Base-by-base conservation (phyloP, 2,797 vertebrate species). In the Pteropus rufus region DNA sequence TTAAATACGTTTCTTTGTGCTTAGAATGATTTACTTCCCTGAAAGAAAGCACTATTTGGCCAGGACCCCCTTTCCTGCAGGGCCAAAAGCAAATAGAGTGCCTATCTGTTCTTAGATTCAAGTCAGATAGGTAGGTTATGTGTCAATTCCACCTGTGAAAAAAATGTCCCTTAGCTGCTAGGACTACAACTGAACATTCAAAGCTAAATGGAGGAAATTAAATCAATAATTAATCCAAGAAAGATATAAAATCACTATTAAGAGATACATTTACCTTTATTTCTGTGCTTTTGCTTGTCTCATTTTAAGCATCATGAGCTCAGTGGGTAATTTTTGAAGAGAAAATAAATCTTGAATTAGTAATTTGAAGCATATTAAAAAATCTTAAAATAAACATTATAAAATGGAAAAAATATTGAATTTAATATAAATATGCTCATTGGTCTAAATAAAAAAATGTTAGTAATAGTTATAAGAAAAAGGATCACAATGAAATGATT, bases 401-500 rank as follows among this genome's bases (percentile, higher is more conserved):
- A 65, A 94, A 96, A 24, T 86, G 60, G 31, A 70, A 94, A 81
- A 72, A 58, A 58, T 21, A 41, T 36, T 77, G 69, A 85, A 7
- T 62, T 8, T 60, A 81, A 73, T 21, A 31, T 23, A 83, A 41
- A 75, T 26, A 84, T 10, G 54, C 3, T 83, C 34, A 46, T 88
- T 67, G 46, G 70, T 90, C 39, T 91, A 87, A 96, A 77, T 77
- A 79, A 58, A 70, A 73, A 87, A 75, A 87, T n/a, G 18, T n/a
- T 93, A 46, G 44, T 62, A 84, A 44, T 91, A 6, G 15, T 93
- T 85, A 23, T 92, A 76, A 88, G 46, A 23, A 69, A 88, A 92
- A 54, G 1, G 9, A 54, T 87, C 72, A 21, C 12, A 73, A 21
- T 88, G 39, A 81, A 88, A 77, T 90, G 49, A 16, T 44, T 93